Conservation (phyloP, 2,888 invertebrate genomes). For the Acronicta psi region DNA sequence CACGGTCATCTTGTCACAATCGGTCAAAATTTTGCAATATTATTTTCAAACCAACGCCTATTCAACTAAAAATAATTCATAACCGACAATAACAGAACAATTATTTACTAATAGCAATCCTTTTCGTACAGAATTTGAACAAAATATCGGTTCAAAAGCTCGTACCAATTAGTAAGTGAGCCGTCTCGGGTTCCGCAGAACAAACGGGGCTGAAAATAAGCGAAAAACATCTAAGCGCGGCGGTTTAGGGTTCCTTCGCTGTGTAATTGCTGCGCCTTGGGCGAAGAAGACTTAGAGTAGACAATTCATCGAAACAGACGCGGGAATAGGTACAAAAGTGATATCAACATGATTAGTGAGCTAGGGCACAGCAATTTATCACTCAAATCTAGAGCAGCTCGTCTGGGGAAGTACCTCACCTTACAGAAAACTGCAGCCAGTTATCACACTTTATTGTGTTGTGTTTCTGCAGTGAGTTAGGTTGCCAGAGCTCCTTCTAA, state of each 20-base stretch:
- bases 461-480: too few species aligned
- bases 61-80: conserved; percentile 9
- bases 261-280: conserved; percentile 81
- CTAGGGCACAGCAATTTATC: background rate
- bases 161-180: conserved; percentile 84
- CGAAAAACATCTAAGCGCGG: conserved; percentile 79
- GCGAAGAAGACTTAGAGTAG: conserved; percentile 64
- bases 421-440: too few species aligned
- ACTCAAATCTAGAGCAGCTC: background rate
- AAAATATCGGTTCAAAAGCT: conserved; percentile 67
- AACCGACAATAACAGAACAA: conserved; percentile 44
- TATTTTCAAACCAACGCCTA: background rate
- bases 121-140: conserved; percentile 62
- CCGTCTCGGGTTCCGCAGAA: conserved; percentile 73
- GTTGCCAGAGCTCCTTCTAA: too few species aligned
- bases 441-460: too few species aligned
- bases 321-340: conserved; percentile 1
- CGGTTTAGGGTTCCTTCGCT: conserved; percentile 77
- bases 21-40: too few species aligned
- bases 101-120: conserved; percentile 61
- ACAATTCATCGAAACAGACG: conserved; percentile 12
- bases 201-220: conserved; percentile 74
- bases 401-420: too few species aligned
- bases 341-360: too few species aligned
- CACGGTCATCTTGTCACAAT: too few species aligned